These are phyloP conservation scores for Malacosoma neustria DNA, from an alignment of 2,888 invertebrate genomes.

Conservation along the genomic window DNA sequence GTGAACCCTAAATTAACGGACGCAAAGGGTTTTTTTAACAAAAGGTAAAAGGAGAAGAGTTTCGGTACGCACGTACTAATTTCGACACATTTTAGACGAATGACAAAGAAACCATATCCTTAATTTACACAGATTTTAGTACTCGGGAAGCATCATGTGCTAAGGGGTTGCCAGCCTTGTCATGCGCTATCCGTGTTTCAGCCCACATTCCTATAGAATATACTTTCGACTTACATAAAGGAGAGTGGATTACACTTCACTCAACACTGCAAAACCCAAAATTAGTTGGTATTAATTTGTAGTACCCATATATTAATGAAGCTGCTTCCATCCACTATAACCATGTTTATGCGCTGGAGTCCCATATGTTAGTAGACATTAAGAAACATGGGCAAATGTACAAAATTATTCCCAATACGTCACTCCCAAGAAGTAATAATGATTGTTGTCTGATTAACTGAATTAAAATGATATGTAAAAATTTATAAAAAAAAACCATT, in stretches of 20 bases:
- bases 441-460: not conserved
- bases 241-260: slow-evolving; percentile 61
- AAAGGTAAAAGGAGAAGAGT: not conserved
- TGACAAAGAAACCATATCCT: slow-evolving; percentile 9
- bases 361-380: slow-evolving; percentile 32
- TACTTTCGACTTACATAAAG: slow-evolving; percentile 61
- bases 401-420: not conserved
- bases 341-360: slow-evolving; percentile 28
- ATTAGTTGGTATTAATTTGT: slow-evolving; percentile 59
- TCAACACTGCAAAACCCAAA: slow-evolving; percentile 72
- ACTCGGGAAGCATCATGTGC: slow-evolving; percentile 56
- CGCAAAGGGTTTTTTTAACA: not conserved
- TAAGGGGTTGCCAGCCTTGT: slow-evolving; percentile 50
- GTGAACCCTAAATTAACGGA: slow-evolving; percentile 37
- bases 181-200: slow-evolving; percentile 70
- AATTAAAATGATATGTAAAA: no score
- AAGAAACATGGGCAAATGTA: not conserved
- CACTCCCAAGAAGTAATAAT: not conserved
- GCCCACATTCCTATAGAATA: slow-evolving; percentile 62
- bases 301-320: slow-evolving; percentile 39
- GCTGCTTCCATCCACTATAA: slow-evolving; percentile 33
- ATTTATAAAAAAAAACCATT: no score
- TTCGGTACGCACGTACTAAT: not conserved
- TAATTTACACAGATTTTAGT: slow-evolving; percentile 26
- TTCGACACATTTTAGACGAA: not conserved